Base-by-base conservation (phyloP, 2,888 invertebrate genomes). In the Erynnis tages region DNA sequence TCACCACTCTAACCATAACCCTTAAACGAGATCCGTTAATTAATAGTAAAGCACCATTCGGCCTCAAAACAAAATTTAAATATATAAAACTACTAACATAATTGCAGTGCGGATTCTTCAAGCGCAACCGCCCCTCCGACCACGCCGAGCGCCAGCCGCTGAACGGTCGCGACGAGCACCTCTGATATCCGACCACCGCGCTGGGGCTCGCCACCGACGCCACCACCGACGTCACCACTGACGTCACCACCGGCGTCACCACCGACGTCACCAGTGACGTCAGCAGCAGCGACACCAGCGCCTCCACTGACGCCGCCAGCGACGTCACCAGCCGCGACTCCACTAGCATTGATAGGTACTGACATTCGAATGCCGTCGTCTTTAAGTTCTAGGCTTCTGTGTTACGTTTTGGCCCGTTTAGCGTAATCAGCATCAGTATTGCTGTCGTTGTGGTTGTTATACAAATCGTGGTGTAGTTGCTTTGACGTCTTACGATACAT, bases 101-200 rank as follows among this genome's bases (percentile, higher is more conserved):
- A 47, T 71, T 65, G 21, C 85, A 97, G 97, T 95, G 95, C 78
- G 97, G 97, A 56, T 97, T 97, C 93, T 97, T 97, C 91, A 96
- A 96, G 76, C 92, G 97, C 72, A 96, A 96, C 84, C 93, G 97
- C 17, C 97, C 97, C 40, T 91, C 93, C 0, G 93, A 94, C 75
- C 93, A 94, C 65, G 93, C 95, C 34, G 96, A 97, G 89, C 91
- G 96, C 44, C 95, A 96, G 74, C 96, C 96, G 1, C 83, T 97
- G 61, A 94, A 95, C 79, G 91, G 96, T 16, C 94, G 94, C 57
- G 95, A 95, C 82, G 95, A 95, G 78, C 94, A 94, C 66, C 92
- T 94, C 72, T 94, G 93, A 92, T 90, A 82, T 76, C 79, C 80
- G 66, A 71, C 74, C 64, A 70, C 78, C 29, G 78, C 77, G 41